These are phyloP conservation scores for Hypocryptadius cinnamomeus DNA, from an alignment of 2,113 vertebrate species.

Conservation along the genomic window DNA sequence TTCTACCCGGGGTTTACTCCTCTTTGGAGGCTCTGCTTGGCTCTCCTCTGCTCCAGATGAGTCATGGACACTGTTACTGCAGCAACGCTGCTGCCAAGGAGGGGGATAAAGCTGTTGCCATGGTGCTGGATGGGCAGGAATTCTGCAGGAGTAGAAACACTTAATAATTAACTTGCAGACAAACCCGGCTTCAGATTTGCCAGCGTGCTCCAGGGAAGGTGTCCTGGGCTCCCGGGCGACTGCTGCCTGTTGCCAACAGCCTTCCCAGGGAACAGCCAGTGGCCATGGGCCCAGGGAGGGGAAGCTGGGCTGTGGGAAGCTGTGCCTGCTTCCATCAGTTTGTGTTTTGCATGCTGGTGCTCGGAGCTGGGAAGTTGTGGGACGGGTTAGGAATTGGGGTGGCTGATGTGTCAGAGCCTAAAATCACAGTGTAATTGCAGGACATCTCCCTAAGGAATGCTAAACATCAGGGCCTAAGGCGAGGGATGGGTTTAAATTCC, in stretches of 20 bases:
- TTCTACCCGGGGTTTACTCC: neutral
- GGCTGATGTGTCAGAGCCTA: neutral
- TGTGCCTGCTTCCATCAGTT: neutral
- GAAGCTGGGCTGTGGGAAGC: neutral
- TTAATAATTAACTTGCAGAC: constrained; percentile 64
- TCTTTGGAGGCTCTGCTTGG: neutral
- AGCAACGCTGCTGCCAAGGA: constrained; percentile 57
- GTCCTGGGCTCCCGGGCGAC: neutral
- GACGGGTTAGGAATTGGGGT: neutral
- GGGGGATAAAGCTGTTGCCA: constrained; percentile 61
- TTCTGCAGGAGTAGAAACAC: constrained; percentile 49
- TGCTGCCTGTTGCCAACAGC: neutral
- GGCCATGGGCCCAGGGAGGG: neutral
- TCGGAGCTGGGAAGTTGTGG: neutral
- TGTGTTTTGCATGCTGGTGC: neutral
- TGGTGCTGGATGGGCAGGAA: constrained; percentile 59
- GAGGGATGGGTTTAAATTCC: neutral
- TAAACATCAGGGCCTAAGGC: neutral
- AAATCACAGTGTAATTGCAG: neutral
- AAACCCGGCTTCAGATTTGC: neutral
- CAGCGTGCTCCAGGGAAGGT: neutral
- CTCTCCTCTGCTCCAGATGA: constrained; percentile 40
- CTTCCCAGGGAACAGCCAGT: neutral
- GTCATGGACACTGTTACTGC: constrained; percentile 58
- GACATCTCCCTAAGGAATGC: neutral